Evolutionary conservation across 64 coral and sea anemone genomes (phyloP).

Genomic region (Porites lutea): DNA sequence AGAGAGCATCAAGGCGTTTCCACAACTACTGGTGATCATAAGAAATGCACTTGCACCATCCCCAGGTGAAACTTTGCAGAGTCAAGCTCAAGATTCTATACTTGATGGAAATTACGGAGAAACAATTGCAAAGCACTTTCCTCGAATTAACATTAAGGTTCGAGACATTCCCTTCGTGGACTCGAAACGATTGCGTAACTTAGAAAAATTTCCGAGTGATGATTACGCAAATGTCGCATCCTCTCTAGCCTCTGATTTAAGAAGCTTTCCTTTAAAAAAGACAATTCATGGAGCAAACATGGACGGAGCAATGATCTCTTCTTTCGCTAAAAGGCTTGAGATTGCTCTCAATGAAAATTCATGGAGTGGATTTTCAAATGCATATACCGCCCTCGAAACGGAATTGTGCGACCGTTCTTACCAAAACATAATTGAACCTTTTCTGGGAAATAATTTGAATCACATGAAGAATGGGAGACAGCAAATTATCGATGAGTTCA

Average conservation of each 20-base stretch:
- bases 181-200: too few species aligned
- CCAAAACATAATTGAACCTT: slow-evolving; percentile 17
- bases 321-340: slow-evolving; percentile 13
- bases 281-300: slow-evolving; percentile 64
- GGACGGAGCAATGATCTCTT: slow-evolving; percentile 55
- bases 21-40: slow-evolving; percentile 50
- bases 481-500: slow-evolving; percentile 1
- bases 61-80: slow-evolving; percentile 32
- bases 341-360: slow-evolving; percentile 64
- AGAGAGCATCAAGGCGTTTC: slow-evolving; percentile 27
- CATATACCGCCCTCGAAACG: slow-evolving; percentile 34
- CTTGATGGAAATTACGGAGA: slow-evolving; percentile 4
- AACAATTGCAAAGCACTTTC: slow-evolving; percentile 67
- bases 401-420: slow-evolving; percentile 31
- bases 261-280: too few species aligned
- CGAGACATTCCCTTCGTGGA: too few species aligned
- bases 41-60: slow-evolving; percentile 26
- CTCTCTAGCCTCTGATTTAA: too few species aligned
- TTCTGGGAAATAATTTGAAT: not conserved
- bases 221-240: too few species aligned
- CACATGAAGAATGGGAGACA: not conserved
- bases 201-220: too few species aligned
- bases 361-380: slow-evolving; percentile 52
- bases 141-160: slow-evolving; percentile 40
- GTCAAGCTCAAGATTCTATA: slow-evolving; percentile 45